These are phyloP conservation scores for Oncorhynchus mykiss DNA, from an alignment of 2,113 vertebrate genomes.

Conservation along the genomic window DNA sequence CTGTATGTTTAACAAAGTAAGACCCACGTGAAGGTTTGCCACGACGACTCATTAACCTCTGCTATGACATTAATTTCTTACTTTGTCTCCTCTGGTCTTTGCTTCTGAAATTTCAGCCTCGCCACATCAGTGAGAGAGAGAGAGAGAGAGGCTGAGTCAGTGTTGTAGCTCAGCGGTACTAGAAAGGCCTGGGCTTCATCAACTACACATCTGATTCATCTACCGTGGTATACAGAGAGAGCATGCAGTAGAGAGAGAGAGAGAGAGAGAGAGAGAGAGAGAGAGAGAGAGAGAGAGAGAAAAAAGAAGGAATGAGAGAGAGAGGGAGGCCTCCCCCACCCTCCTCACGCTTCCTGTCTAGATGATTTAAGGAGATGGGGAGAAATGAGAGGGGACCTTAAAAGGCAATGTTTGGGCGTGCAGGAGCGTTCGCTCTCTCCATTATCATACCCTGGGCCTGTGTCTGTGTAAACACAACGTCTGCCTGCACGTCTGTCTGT, in stretches of 20 bases:
- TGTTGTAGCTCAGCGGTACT: neutral
- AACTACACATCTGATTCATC: neutral
- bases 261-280: neutral
- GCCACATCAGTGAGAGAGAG: neutral
- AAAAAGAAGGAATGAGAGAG: neutral
- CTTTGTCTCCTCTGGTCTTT: neutral
- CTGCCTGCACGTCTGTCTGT: conserved; percentile 13
- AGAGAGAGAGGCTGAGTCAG: neutral
- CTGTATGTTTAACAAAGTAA: neutral
- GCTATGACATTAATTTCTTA: neutral
- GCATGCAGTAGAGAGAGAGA: neutral
- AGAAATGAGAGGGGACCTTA: conserved; percentile 60
- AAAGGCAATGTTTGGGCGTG: conserved; percentile 62
- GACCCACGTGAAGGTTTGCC: neutral
- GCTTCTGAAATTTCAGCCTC: neutral
- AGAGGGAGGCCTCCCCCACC: conserved; percentile 11
- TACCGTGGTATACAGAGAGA: neutral
- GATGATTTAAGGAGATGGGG: conserved; percentile 58
- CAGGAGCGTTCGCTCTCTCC: conserved; percentile 27
- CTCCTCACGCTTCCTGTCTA: conserved; percentile 45
- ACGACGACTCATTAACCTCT: too few species aligned
- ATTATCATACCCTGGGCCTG: conserved; percentile 40
- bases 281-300: neutral
- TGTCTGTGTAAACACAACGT: conserved; percentile 54
- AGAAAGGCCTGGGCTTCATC: neutral